These are phyloP conservation scores for Cordylochernes scorpioides DNA, from an alignment of 2,888 invertebrate species.

Conservation along the genomic window DNA sequence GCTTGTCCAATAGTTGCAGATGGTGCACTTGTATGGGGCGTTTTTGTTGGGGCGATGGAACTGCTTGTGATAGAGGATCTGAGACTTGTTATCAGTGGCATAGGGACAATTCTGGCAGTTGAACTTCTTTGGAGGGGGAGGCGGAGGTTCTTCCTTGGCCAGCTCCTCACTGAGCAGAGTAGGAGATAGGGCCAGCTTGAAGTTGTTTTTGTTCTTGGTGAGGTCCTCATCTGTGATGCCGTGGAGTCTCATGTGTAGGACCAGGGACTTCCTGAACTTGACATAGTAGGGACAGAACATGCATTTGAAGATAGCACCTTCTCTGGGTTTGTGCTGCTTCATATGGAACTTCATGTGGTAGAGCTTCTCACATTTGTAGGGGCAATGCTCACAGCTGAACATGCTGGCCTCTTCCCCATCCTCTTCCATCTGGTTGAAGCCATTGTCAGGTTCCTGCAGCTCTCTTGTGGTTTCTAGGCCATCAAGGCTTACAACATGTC, in stretches of 20 bases:
- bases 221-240: neutral
- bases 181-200: neutral
- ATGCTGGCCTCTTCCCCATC: too few species aligned
- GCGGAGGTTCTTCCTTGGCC: neutral
- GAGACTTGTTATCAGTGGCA: constrained; percentile 55
- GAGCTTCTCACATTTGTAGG: constrained; percentile 35
- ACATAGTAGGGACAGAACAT: constrained; percentile 43
- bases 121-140: neutral
- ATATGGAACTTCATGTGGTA: constrained; percentile 34
- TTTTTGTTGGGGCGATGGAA: constrained; percentile 42
- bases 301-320: constrained; percentile 43
- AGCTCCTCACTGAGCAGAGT: too few species aligned
- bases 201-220: neutral
- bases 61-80: constrained; percentile 59
- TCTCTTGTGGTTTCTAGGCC: neutral
- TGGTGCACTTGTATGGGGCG: constrained; percentile 45
- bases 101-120: constrained; percentile 50
- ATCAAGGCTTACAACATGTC: constrained; percentile 2
- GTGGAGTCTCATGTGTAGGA: constrained; percentile 38
- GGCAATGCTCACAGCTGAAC: constrained; percentile 37
- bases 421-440: too few species aligned
- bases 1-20: constrained; percentile 55
- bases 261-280: constrained; percentile 27
- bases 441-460: too few species aligned
- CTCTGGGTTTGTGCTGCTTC: constrained; percentile 37